Base-by-base conservation (phyloP, 2,113 vertebrate genomes). In the Cebus imitator region DNA sequence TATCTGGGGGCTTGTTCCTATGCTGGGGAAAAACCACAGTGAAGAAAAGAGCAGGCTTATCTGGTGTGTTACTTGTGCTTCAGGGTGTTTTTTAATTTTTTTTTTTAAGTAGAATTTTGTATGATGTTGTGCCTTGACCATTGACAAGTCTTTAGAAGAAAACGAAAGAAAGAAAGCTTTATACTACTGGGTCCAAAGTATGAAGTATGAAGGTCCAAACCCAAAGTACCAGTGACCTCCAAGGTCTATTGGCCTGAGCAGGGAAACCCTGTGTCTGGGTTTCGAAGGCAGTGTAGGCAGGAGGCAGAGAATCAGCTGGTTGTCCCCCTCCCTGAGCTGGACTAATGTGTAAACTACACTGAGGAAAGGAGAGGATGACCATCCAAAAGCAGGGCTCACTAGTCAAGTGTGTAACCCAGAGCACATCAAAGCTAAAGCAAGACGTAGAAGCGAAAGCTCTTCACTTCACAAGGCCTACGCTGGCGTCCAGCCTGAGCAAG, bases 131-230 rank as follows among this genome's bases (percentile, higher is more conserved):
- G 32, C 16, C 68, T 73, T 78, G 92, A 85, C 18, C 32, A 30
- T 2, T 94, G 91, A 55, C 25, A 78, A 40, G 58, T 50, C 50
- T 94, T 96, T 61, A 35, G 23, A 13, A 55, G 30, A 72, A 43
- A 48, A 48, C 20, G 23, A 30, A 48, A 8, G 25, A 30, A 48
- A 40, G 20, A 18, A 35, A 37, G 17, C 17, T 35, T 78, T 58
- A 20, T 32, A 52, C 9, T 43, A 27, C 43, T 23, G 20, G 18
- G 14, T 37, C 70, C 72, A 43, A 40, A 78, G 16, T 52, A 52
- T 52, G 16, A 52, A 52, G 52, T 52, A 17, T 6, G 52, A 52
- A 17, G 21, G 14, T 43, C 70, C 78, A 43, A n/a, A 78, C 25
- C 11, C 21, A 13, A 20, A 80, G 43, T 58, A 30, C 76, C 58